These are phyloP conservation scores for Ameiurus melas DNA, from an alignment of 2,113 vertebrate species.

Conservation along the genomic window DNA sequence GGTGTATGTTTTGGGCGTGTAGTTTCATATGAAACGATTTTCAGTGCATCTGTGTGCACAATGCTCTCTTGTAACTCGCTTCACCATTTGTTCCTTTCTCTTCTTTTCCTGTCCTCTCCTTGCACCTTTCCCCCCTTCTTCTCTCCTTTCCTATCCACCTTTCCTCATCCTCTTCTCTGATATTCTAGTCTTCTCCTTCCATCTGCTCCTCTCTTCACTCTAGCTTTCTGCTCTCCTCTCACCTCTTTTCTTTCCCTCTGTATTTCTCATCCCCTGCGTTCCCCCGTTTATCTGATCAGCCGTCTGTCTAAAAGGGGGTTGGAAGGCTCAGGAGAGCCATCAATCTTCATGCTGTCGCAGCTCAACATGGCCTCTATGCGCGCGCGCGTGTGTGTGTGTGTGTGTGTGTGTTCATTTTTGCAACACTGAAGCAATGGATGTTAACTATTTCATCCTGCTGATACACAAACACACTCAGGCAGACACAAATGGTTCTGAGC, in stretches of 20 bases:
- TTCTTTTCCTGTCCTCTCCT: not conserved
- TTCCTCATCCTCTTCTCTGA: not conserved
- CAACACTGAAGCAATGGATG: constrained; percentile 22
- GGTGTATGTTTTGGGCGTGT: not conserved
- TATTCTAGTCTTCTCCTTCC: not conserved
- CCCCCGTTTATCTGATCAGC: constrained; percentile 52
- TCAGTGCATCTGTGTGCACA: not conserved
- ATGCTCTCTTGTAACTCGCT: not conserved
- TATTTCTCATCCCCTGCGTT: not conserved
- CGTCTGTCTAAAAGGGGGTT: constrained; percentile 39
- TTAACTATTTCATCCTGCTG: constrained; percentile 30
- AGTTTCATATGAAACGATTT: not conserved
- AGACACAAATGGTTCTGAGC: not conserved
- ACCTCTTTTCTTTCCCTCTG: not conserved
- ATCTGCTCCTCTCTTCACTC: not conserved
- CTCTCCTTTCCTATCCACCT: not conserved
- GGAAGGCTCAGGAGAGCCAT: constrained; percentile 49
- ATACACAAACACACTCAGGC: constrained; percentile 17
- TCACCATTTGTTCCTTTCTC: not conserved
- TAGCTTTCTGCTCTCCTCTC: not conserved
- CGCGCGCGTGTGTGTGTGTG: constrained; percentile 32
- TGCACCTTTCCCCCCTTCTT: not conserved
- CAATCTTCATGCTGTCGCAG: constrained; percentile 49
- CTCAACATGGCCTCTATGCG: constrained; percentile 36
- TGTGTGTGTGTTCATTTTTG: constrained; percentile 29